Evolutionary conservation across 30 jellyfish, hydroid and myxozoan species (phyloP).

Genomic region (Phacellophora camtschatica): DNA sequence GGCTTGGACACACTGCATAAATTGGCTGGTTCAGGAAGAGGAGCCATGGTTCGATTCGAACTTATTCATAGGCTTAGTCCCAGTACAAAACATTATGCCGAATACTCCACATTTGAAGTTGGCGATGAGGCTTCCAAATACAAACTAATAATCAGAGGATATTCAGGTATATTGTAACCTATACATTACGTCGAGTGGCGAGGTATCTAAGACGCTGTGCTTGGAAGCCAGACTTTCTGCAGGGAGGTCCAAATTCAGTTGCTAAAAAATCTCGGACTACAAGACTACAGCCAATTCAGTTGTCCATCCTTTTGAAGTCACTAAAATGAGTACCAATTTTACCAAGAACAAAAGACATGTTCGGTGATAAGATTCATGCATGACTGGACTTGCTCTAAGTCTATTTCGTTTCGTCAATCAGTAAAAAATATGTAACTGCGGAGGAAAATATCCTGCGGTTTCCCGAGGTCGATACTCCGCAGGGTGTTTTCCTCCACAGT

Average conservation of each 20-base stretch:
- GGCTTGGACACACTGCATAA: constrained; percentile 25
- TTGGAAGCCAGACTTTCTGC: too few species aligned
- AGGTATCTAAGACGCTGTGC: background rate
- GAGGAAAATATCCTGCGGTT: too few species aligned
- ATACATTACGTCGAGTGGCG: background rate
- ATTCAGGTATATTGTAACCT: constrained; percentile 6
- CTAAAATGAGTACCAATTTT: too few species aligned
- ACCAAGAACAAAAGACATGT: too few species aligned
- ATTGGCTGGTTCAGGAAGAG: constrained; percentile 3
- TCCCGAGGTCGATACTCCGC: too few species aligned
- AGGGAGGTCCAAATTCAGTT: background rate
- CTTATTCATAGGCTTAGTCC: constrained; percentile 20
- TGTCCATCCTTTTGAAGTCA: too few species aligned
- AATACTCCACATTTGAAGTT: constrained; percentile 29
- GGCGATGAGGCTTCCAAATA: constrained; percentile 40
- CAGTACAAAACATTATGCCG: constrained; percentile 7
- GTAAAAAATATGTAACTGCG: too few species aligned
- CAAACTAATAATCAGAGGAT: constrained; percentile 12
- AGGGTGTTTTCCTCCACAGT: too few species aligned
- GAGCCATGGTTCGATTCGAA: constrained; percentile 20
- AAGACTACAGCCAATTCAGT: too few species aligned
- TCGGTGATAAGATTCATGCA: too few species aligned
- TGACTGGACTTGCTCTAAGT: too few species aligned
- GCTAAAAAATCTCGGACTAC: background rate
- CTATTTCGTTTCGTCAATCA: too few species aligned